phyloP scores from a whole-genome alignment of 1,140 invertebrate species.

The Aphelenchoides besseyi region DNA sequence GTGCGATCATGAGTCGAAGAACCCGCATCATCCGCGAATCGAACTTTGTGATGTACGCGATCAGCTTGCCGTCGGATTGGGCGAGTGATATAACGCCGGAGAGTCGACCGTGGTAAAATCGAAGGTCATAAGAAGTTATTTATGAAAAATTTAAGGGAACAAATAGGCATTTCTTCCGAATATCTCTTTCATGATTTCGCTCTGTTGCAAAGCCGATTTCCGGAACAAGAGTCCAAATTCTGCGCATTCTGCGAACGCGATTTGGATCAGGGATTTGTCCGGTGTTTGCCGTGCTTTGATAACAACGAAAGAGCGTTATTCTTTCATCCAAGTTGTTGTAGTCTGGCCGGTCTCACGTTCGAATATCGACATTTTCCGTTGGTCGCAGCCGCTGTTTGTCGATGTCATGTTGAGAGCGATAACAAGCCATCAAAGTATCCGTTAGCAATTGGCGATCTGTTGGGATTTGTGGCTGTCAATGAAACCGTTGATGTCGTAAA shows the following conservation, averaged over 20 bases:
- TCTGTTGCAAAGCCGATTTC: not conserved
- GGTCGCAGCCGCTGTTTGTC: constrained; percentile 24
- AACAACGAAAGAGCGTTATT: not conserved
- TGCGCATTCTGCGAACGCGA: constrained; percentile 1
- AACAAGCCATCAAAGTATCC: constrained; percentile 20
- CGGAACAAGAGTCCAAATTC: not conserved
- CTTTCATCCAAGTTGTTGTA: constrained; percentile 20
- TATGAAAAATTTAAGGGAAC: constrained; percentile 3
- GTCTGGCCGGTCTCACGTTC: constrained; percentile 18
- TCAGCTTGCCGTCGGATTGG: not conserved
- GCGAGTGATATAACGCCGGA: not conserved
- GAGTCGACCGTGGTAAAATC: not conserved
- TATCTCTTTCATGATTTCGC: not conserved
- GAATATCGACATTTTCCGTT: constrained; percentile 24
- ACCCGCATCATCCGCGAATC: constrained; percentile 3
- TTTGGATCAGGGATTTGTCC: not conserved
- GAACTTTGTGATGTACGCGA: constrained; percentile 3
- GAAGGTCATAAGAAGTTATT: too few relatives aligned
- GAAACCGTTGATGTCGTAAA: constrained; percentile 2
- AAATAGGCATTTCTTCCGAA: not conserved
- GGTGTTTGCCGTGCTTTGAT: constrained; percentile 8
- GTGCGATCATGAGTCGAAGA: constrained; percentile 39
- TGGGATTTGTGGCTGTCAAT: not conserved
- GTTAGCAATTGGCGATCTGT: constrained; percentile 2
- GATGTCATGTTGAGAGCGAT: not conserved